These are phyloP conservation scores for Eurystomus glaucurus DNA, from an alignment of 2,797 vertebrate genomes.

Conservation along the genomic window DNA sequence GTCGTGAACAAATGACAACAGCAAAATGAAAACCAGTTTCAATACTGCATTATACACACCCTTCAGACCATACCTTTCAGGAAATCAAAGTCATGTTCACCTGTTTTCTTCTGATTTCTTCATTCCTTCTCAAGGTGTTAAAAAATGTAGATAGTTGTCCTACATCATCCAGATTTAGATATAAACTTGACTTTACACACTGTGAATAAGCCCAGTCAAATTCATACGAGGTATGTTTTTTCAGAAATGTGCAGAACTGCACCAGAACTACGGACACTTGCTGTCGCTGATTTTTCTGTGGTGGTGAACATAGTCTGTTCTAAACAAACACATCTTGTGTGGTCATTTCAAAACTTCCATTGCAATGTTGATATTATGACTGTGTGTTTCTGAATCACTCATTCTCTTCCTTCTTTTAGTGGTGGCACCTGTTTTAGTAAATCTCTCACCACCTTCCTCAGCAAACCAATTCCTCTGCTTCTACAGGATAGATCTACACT, in stretches of 20 bases:
- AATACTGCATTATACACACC: not conserved
- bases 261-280: not conserved
- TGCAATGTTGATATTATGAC: not conserved
- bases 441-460: not conserved
- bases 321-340: not conserved
- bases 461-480: not conserved
- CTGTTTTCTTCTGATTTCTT: not conserved
- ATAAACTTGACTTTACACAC: not conserved
- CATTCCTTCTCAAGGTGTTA: not conserved
- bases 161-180: not conserved
- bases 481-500: not conserved
- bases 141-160: not conserved
- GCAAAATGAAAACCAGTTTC: not conserved
- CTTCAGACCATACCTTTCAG: not conserved
- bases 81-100: not conserved
- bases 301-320: not conserved
- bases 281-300: not conserved
- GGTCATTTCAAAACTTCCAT: not conserved
- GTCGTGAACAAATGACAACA: not conserved
- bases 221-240: not conserved
- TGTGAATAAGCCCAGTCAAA: not conserved
- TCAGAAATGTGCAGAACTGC: not conserved
- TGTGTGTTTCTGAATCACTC: not conserved
- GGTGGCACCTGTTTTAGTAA: not conserved
- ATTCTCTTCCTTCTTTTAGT: not conserved